Percentiles rank a stretch among this genome's conserved stretches.
Conservation (phyloP, 2,797 vertebrate genomes). For the Cynopterus sphinx region DNA sequence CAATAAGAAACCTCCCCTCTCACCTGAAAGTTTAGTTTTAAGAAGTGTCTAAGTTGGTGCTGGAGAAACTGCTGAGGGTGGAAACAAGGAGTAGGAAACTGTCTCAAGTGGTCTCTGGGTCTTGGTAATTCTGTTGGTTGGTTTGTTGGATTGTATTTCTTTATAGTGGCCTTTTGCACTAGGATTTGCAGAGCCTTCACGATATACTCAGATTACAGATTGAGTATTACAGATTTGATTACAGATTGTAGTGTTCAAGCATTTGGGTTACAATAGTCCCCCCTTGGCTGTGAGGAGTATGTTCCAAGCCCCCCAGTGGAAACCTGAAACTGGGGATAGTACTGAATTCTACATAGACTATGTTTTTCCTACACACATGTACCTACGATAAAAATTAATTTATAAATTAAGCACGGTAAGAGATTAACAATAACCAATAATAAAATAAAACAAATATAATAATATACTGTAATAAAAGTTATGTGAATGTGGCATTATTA, state of each 20-base stretch:
- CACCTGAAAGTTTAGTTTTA: neutral
- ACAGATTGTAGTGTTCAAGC: neutral
- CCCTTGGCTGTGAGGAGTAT: neutral
- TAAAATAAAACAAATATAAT: too few species aligned
- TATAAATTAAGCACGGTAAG: too few species aligned
- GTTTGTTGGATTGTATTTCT: neutral
- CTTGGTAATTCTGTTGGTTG: neutral
- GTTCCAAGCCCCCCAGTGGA: neutral
- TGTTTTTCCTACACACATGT: neutral
- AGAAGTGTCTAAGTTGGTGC: neutral
- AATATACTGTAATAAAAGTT: neutral
- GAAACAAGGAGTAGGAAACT: neutral
- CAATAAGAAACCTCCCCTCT: neutral
- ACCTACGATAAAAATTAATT: neutral
- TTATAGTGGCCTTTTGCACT: neutral
- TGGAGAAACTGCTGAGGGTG: neutral
- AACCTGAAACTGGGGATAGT: neutral
- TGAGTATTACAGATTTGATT: neutral
- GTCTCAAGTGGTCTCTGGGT: neutral
- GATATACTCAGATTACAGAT: too few species aligned
- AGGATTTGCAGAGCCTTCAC: neutral
- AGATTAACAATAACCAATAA: too few species aligned
- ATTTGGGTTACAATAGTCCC: neutral
- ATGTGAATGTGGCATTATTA: neutral
- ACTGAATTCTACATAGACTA: neutral